A percentile compares a stretch with the other conserved stretches of the same genome.
phyloP scores from a whole-genome alignment of 1,140 invertebrate species.

The Rhynchophorus ferrugineus region DNA sequence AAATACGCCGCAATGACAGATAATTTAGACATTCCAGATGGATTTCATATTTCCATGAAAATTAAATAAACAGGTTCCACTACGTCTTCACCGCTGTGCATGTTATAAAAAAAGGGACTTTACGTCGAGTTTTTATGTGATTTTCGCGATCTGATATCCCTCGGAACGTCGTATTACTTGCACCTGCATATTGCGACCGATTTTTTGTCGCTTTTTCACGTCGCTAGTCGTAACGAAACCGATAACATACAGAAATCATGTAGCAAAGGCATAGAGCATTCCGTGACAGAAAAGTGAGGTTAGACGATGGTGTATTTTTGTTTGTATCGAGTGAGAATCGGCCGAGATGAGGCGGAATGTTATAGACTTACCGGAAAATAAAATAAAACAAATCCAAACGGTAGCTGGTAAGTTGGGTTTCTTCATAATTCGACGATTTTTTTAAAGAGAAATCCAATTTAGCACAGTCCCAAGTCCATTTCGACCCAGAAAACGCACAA shows the following conservation, averaged over 20 bases:
- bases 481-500: not conserved
- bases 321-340: not conserved
- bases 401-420: conserved; percentile 12
- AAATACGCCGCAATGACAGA: too few species aligned
- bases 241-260: too few species aligned
- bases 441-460: conserved; percentile 5
- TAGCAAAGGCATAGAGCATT: too few species aligned
- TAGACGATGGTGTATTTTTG: conserved; percentile 1
- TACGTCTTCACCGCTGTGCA: too few species aligned
- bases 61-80: too few species aligned
- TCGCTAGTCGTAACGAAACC: not conserved
- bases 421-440: conserved; percentile 24
- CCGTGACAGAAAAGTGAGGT: conserved; percentile 1
- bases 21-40: too few species aligned
- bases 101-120: too few species aligned
- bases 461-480: conserved; percentile 1
- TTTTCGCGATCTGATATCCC: not conserved
- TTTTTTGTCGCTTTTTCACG: not conserved
- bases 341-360: not conserved
- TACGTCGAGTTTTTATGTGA: too few species aligned
- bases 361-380: conserved; percentile 29
- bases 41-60: too few species aligned
- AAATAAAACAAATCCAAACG: conserved; percentile 30
- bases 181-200: not conserved
- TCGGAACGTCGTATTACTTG: not conserved